These are phyloP conservation scores for Eucidaris tribuloides DNA, from an alignment of 35 echinoderm and acorn worm species.

Conservation along the genomic window DNA sequence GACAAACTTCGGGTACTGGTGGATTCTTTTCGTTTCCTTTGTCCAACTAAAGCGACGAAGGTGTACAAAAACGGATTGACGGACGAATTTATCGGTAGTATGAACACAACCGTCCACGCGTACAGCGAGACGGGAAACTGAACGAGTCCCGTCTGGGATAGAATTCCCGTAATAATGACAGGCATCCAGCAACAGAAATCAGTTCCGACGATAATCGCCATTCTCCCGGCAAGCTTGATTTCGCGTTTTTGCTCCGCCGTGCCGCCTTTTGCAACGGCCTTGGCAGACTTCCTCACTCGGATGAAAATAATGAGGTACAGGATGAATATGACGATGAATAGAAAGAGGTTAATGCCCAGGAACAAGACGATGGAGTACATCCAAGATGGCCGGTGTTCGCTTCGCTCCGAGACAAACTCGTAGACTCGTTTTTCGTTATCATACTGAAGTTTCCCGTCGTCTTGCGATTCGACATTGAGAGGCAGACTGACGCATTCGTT, in stretches of 20 bases:
- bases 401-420: background rate
- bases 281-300: slow-evolving; percentile 30
- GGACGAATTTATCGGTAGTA: slow-evolving; percentile 81
- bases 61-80: slow-evolving; percentile 74
- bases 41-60: too few species aligned
- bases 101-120: slow-evolving; percentile 79
- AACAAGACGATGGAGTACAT: slow-evolving; percentile 54
- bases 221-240: slow-evolving; percentile 63
- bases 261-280: background rate
- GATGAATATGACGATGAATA: slow-evolving; percentile 42
- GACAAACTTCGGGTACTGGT: too few species aligned
- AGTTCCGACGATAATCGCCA: slow-evolving; percentile 77
- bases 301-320: slow-evolving; percentile 62
- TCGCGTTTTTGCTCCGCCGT: slow-evolving; percentile 25
- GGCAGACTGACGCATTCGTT: slow-evolving; percentile 69
- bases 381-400: slow-evolving; percentile 32
- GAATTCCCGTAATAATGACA: slow-evolving; percentile 66
- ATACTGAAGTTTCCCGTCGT: background rate
- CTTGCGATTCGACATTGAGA: background rate
- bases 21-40: too few species aligned
- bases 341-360: slow-evolving; percentile 49
- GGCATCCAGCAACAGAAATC: slow-evolving; percentile 81
- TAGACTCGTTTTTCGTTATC: background rate
- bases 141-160: slow-evolving; percentile 24
- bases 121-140: slow-evolving; percentile 35